Evolutionary conservation across 2,113 vertebrate genomes (phyloP), one percentile per base, ranked within the genome.

Genomic region (Formicarius rufipectus): DNA sequence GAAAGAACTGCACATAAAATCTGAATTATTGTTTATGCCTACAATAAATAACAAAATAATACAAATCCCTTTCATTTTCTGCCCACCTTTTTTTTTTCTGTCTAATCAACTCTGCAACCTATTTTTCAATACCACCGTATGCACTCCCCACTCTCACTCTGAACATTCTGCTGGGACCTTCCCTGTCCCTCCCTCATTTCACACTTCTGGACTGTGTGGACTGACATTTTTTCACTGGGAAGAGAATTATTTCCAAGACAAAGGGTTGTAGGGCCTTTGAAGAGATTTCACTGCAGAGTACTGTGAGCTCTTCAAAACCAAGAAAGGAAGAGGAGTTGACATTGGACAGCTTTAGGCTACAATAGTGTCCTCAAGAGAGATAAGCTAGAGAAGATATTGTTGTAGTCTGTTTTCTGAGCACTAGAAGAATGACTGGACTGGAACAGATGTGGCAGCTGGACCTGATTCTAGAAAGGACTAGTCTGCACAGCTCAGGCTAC

Each of bases 181-280:
- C 25, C 33, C 8, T 28, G 19, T 52, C 35, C 35, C 11, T 68
- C 53, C 30, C 8, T 56, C 42, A 59, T 82, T 93, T 77, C n/a
- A 85, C 15, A n/a, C 9, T 69, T 90, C n/a, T 23, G 11, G 8
- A 52, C 47, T 60, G 13, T 42, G 12, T 72, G n/a, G 47, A 68
- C 24, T 60, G 14, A 27, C 17, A 7, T 77, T 81, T 78, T 89
- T 47, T 67, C 23, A 30, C 24, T 53, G 33, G 35, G 24, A 87
- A 84, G 39, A 56, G 17, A 60, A 64, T 28, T 82, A 52, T 78
- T 89, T 89, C 49, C 23, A 72, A 40, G 52, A 82, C 6, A 60
- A 82, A 89, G 19, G 1, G 5, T n/a, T 78, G 13, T 0, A 0
- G 8, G 7, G 7, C 15, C 33, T 73, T 89, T 72, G 33, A 44